Conservation (phyloP, 2,888 invertebrate species). For the Asteroscopus sphinx region DNA sequence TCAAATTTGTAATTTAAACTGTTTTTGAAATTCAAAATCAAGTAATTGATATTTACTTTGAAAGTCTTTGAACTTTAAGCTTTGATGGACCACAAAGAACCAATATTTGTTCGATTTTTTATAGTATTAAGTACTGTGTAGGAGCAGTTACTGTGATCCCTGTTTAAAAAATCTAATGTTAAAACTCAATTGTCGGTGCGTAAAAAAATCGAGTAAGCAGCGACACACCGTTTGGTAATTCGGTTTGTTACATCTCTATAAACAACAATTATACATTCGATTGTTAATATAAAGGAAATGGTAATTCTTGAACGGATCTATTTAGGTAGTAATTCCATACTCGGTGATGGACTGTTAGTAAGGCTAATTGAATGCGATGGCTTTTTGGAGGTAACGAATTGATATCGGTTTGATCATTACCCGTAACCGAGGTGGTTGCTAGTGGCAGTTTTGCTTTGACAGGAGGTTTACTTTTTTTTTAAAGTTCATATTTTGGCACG, state of each 20-base stretch:
- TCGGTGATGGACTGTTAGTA: slow-evolving; percentile 52
- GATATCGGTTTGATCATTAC: slow-evolving; percentile 41
- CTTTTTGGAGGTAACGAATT: slow-evolving; percentile 53
- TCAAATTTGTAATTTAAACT: neutral
- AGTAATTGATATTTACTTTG: neutral
- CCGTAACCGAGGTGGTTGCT: slow-evolving; percentile 22
- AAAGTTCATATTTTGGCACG: no score
- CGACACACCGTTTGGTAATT: no score
- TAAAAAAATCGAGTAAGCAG: slow-evolving; percentile 6
- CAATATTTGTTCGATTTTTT: neutral
- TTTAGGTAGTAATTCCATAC: slow-evolving; percentile 58
- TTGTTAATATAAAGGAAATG: slow-evolving; percentile 61
- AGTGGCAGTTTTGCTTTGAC: slow-evolving; percentile 18
- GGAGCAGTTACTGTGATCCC: neutral
- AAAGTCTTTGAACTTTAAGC: neutral
- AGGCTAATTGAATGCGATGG: slow-evolving; percentile 57
- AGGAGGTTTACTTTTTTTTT: no score
- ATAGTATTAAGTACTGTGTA: no score
- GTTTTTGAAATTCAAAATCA: neutral
- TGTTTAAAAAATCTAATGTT: neutral
- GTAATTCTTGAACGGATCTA: slow-evolving; percentile 57
- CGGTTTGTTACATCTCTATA: slow-evolving; percentile 26
- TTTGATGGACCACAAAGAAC: neutral
- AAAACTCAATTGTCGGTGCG: neutral
- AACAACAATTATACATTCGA: slow-evolving; percentile 62